These are phyloP conservation scores for Nebria ingens DNA, from an alignment of 1,140 invertebrate genomes.

Conservation along the genomic window DNA sequence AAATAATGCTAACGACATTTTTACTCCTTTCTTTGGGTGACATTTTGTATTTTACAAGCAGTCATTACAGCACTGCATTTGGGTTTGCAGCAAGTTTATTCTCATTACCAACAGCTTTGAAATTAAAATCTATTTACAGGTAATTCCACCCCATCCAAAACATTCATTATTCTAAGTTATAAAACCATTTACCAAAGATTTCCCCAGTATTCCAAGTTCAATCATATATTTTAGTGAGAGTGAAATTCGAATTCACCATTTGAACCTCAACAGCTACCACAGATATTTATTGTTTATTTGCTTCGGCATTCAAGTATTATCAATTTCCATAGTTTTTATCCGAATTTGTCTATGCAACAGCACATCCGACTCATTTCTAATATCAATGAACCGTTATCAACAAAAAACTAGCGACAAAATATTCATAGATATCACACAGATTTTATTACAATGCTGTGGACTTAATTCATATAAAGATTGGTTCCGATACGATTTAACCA, in stretches of 20 bases:
- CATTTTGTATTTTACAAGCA: not conserved
- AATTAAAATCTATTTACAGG: not conserved
- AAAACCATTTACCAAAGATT: not conserved
- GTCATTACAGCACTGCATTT: not conserved
- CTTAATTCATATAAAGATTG: constrained; percentile 18
- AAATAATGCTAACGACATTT: not conserved
- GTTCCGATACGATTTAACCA: too few relatives aligned
- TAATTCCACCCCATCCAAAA: not conserved
- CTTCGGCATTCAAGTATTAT: constrained; percentile 3
- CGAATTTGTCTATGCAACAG: constrained; percentile 2
- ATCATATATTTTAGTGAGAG: constrained; percentile 11
- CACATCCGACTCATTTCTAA: constrained; percentile 14
- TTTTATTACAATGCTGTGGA: constrained; percentile 22
- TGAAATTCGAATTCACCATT: constrained; percentile 17
- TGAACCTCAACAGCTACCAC: constrained; percentile 19
- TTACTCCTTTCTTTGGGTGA: not conserved
- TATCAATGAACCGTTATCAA: constrained; percentile 17
- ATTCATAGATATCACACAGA: constrained; percentile 21
- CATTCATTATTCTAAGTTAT: not conserved
- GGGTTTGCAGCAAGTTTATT: not conserved
- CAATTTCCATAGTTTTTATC: constrained; percentile 11
- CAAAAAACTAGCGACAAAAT: constrained; percentile 15
- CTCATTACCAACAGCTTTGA: not conserved
- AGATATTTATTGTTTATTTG: constrained; percentile 13
- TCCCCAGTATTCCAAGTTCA: not conserved